Base-by-base conservation (phyloP, 2,888 invertebrate genomes). In the Carpatolechia fugitivella region DNA sequence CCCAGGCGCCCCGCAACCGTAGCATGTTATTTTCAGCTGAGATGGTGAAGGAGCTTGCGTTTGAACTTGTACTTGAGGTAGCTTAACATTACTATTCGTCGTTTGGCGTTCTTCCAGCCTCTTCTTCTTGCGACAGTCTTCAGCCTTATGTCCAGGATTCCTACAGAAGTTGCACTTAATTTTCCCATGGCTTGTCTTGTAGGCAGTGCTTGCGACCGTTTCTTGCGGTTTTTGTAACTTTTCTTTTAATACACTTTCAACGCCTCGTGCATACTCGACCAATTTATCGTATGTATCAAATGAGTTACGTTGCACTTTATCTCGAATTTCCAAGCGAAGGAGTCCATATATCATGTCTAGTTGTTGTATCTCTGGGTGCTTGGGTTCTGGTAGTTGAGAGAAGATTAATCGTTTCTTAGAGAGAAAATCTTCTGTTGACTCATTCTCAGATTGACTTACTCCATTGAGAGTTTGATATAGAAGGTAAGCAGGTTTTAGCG, bases 301-400 rank as follows among this genome's bases (percentile, higher is more conserved):
- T 1, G 36, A 13, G 7, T 29, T 36, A 0, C 56, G 36, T 10
- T 47, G 52, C 1, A 52, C 38, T 29, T 48, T 52, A 4, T 51
- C 52, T 10, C 52, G 11, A n/a, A 56, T 52, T 3, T 47, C 30
- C 24, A 38, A 13, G 8, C 33, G 29, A 5, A 56, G 52, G 7
- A 20, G 47, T 8, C 52, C 40, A 52, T 52, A 56, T 1, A 56
- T 40, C 51, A 51, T 51, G 14, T 40, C 40, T 24, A 51, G 29
- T 7, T 51, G 51, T 7, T 51, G 51, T 11, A 11, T 29, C 14
- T 51, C 40, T 8, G 14, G 13, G 8, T 38, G 52, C n/a, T 13
- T 33, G 16, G 52, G 56, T 16, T 44, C 18, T 1, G 52, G 56
- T 11, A 52, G 33, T 24, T 52, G 36, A 3, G 47, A 41, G 35